Evolutionary conservation across 2,888 invertebrate species (phyloP).

Genomic region (Drosophila falleni): DNA sequence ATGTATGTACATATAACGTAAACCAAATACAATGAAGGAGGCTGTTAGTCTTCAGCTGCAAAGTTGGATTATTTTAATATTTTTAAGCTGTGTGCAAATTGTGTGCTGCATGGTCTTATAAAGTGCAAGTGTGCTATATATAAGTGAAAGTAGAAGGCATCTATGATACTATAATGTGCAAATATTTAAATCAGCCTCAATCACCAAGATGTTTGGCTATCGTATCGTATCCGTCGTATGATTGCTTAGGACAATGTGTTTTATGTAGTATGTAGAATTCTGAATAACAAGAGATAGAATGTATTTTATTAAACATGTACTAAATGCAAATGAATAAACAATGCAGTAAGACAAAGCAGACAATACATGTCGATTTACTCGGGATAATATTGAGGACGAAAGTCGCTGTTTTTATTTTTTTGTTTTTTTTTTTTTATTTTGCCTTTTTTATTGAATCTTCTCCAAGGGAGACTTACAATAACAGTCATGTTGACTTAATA

Average conservation of each 20-base stretch:
- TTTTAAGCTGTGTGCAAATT: background rate
- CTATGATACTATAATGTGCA: constrained; percentile 1
- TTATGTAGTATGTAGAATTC: background rate
- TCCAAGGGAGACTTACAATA: too few relatives aligned
- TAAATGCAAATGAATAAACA: too few relatives aligned
- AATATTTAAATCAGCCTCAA: constrained; percentile 5
- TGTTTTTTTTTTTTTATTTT: too few relatives aligned
- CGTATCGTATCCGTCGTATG: background rate
- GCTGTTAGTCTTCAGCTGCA: constrained; percentile 1
- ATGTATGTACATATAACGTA: background rate
- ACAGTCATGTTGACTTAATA: too few relatives aligned
- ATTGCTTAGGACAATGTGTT: too few relatives aligned
- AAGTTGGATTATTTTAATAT: background rate
- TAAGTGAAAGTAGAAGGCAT: background rate
- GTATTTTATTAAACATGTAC: background rate
- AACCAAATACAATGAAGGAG: background rate
- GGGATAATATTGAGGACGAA: too few relatives aligned
- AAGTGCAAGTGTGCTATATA: background rate
- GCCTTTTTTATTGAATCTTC: too few relatives aligned
- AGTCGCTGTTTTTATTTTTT: too few relatives aligned
- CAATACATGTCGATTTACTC: too few relatives aligned
- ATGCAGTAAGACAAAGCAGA: too few relatives aligned
- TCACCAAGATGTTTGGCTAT: background rate
- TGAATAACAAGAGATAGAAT: background rate
- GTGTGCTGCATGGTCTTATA: constrained; percentile 1